A percentile compares a stretch with the other conserved stretches of the same genome.
phyloP scores from a whole-genome alignment of 2,113 vertebrate genomes.

The Dipodomys ordii region DNA sequence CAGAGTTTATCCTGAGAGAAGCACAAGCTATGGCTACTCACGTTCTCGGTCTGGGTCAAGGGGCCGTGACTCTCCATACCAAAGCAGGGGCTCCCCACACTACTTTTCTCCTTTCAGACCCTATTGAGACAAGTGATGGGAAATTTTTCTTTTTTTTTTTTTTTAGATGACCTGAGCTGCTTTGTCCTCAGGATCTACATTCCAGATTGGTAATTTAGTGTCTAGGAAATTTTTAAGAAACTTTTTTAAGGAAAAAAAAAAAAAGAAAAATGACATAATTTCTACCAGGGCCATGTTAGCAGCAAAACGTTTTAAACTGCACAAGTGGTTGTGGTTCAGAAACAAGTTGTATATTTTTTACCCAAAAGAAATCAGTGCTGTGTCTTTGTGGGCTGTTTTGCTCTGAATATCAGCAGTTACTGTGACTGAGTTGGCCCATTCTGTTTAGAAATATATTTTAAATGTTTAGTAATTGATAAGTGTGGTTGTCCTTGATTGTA shows the following conservation, averaged over 20 bases:
- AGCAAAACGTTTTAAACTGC: constrained; percentile 80
- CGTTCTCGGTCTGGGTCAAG: constrained; percentile 94
- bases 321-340: constrained; percentile 78
- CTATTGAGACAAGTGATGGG: constrained; percentile 82
- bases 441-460: constrained; percentile 86
- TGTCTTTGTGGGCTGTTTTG: constrained; percentile 74
- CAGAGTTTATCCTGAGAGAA: constrained; percentile 93
- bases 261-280: constrained; percentile 80
- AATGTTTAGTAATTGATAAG: constrained; percentile 82
- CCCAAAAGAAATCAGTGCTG: constrained; percentile 71
- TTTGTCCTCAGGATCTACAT: constrained; percentile 86
- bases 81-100: constrained; percentile 92
- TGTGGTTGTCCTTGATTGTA: constrained; percentile 78
- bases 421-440: constrained; percentile 75
- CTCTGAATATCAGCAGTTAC: constrained; percentile 76
- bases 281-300: constrained; percentile 81
- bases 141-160: constrained; percentile 78
- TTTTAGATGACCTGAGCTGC: constrained; percentile 83
- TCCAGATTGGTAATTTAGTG: constrained; percentile 85
- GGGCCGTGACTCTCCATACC: constrained; percentile 93
- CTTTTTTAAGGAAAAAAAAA: constrained; percentile 75
- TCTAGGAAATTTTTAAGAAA: constrained; percentile 79
- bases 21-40: constrained; percentile 91
- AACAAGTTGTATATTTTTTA: constrained; percentile 81
- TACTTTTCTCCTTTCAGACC: constrained; percentile 92